These are phyloP conservation scores for Gallinago nigripennis DNA, from an alignment of 2,797 vertebrate genomes.

Conservation along the genomic window DNA sequence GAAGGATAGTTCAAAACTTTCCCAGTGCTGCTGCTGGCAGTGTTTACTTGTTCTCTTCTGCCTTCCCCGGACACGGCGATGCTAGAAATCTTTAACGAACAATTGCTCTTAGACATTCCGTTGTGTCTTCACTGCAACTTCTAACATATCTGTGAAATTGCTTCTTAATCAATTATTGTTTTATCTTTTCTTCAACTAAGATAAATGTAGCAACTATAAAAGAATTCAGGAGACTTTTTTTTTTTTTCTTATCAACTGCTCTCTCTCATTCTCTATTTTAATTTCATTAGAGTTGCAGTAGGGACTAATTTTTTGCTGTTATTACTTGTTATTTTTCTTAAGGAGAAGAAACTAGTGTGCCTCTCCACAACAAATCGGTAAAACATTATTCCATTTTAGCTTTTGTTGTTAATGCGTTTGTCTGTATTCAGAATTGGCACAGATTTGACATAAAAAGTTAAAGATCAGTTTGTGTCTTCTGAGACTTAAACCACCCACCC, in stretches of 20 bases:
- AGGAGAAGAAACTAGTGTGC: neutral
- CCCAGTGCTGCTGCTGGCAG: neutral
- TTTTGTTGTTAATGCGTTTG: neutral
- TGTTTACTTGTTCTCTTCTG: neutral
- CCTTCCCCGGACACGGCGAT: too few species aligned
- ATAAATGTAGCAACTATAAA: neutral
- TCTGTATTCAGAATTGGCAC: neutral
- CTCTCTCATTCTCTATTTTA: neutral
- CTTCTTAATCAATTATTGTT: neutral
- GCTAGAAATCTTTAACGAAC: neutral
- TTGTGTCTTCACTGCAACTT: neutral
- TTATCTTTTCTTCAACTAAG: neutral
- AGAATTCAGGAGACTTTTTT: neutral
- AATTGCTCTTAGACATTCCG: neutral
- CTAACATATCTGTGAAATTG: neutral
- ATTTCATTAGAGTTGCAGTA: neutral
- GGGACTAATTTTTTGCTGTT: neutral
- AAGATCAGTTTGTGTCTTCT: neutral
- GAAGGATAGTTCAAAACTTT: neutral
- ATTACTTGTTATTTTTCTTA: neutral
- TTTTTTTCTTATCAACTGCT: neutral
- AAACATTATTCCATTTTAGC: neutral
- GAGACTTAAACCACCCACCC: neutral
- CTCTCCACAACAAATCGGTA: neutral
- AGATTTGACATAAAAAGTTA: neutral